A percentile compares a stretch with the other conserved stretches of the same genome.
phyloP scores from a whole-genome alignment of 2,797 vertebrate genomes.

The Tarsius wallacei region DNA sequence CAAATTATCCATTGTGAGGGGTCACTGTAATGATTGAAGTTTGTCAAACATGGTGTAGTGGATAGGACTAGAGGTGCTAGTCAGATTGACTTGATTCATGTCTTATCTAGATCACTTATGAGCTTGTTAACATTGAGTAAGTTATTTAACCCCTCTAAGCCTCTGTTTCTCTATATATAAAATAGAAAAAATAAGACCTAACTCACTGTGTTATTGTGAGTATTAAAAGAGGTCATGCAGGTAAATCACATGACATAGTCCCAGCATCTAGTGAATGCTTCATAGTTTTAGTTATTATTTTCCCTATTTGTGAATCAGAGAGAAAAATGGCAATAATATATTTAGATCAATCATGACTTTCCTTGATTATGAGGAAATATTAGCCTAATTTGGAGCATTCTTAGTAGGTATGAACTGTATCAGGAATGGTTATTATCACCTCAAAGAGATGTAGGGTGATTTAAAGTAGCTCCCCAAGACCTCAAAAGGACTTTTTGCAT shows the following conservation, averaged over 20 bases:
- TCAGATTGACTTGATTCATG: background rate
- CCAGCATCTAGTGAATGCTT: background rate
- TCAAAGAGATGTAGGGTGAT: background rate
- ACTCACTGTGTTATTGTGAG: background rate
- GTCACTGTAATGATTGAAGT: background rate
- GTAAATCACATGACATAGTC: background rate
- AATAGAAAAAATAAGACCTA: background rate
- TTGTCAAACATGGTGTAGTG: background rate
- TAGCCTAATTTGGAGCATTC: conserved; percentile 55
- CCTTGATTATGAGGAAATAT: conserved; percentile 45
- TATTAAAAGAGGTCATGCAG: background rate
- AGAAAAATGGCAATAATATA: background rate
- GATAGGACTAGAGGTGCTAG: background rate
- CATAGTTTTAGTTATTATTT: background rate
- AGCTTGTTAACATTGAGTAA: background rate
- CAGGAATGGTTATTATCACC: background rate
- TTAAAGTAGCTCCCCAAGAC: conserved; percentile 4
- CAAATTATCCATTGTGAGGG: background rate
- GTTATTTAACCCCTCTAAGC: background rate
- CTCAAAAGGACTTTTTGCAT: background rate
- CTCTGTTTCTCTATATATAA: conserved; percentile 21
- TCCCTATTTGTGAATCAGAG: background rate
- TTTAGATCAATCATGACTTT: conserved; percentile 24
- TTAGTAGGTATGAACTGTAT: background rate
- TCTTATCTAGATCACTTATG: background rate